Evolutionary conservation across 2,888 invertebrate species (phyloP).

Genomic region (Pheosia tremula): DNA sequence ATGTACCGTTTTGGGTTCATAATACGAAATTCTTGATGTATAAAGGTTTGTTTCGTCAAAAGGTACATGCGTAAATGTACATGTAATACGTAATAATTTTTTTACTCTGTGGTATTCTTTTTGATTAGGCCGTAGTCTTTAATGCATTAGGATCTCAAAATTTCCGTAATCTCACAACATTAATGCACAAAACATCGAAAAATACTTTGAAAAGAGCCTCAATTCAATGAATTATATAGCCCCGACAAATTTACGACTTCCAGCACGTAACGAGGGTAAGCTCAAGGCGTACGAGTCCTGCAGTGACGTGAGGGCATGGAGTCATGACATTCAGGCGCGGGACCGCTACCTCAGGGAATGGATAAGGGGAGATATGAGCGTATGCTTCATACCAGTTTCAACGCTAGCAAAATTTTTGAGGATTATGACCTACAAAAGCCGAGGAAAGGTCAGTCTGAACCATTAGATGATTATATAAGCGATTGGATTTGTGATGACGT

Average conservation of each 20-base stretch:
- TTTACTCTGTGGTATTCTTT: no score
- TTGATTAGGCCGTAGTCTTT: no score
- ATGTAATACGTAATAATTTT: no score
- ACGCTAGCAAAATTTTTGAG: conserved; percentile 54
- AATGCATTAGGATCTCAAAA: conserved; percentile 40
- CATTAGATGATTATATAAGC: not conserved
- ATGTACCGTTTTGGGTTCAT: no score
- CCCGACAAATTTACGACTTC: conserved; percentile 47
- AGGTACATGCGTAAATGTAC: no score
- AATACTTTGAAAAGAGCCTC: conserved; percentile 21
- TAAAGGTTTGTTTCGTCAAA: no score
- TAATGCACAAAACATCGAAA: conserved; percentile 43
- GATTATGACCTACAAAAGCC: conserved; percentile 60
- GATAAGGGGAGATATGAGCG: conserved; percentile 72
- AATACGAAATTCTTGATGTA: no score
- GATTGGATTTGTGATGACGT: not conserved
- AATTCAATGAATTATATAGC: conserved; percentile 63
- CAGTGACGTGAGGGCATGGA: conserved; percentile 83
- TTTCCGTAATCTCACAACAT: conserved; percentile 31
- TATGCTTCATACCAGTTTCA: conserved; percentile 58
- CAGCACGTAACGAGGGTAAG: conserved; percentile 79
- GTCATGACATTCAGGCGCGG: conserved; percentile 63
- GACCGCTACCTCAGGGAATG: conserved; percentile 71
- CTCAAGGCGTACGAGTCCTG: conserved; percentile 82
- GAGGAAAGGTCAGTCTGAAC: conserved; percentile 43